These are phyloP conservation scores for Galaxias olidus DNA, from an alignment of 2,797 vertebrate genomes.

Conservation along the genomic window DNA sequence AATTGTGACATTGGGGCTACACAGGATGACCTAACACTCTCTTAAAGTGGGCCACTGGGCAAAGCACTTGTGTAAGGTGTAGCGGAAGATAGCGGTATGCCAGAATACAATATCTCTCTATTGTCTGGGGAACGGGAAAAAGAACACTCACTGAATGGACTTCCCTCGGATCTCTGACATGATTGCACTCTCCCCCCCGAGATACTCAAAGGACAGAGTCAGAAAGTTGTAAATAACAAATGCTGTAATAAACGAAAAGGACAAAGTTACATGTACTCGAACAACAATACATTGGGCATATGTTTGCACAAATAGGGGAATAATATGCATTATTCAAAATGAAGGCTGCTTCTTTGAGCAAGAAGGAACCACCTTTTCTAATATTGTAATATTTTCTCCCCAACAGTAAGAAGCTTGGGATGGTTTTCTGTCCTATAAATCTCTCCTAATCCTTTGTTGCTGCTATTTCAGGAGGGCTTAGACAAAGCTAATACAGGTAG, in stretches of 20 bases:
- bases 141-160: slow-evolving; percentile 83
- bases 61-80: not conserved
- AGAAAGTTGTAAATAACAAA: slow-evolving; percentile 98
- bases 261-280: slow-evolving; percentile 3
- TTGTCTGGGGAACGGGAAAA: not conserved
- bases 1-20: no score
- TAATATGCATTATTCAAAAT: no score
- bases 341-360: no score
- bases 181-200: slow-evolving; percentile 95
- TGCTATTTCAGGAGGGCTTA: slow-evolving; percentile 79
- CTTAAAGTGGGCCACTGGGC: not conserved
- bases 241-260: slow-evolving; percentile 72
- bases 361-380: slow-evolving; percentile 45
- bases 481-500: slow-evolving; percentile 68
- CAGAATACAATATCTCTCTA: not conserved
- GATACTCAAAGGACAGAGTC: slow-evolving; percentile 96
- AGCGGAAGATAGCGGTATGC: not conserved
- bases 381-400: slow-evolving; percentile 61
- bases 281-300: no score
- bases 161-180: slow-evolving; percentile 97
- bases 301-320: no score
- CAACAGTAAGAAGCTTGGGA: slow-evolving; percentile 64
- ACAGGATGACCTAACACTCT: not conserved
- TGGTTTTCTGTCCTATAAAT: slow-evolving; percentile 69
- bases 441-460: slow-evolving; percentile 72